phyloP scores from a whole-genome alignment of 2,113 vertebrate species.

The Oostethus manadensis region DNA sequence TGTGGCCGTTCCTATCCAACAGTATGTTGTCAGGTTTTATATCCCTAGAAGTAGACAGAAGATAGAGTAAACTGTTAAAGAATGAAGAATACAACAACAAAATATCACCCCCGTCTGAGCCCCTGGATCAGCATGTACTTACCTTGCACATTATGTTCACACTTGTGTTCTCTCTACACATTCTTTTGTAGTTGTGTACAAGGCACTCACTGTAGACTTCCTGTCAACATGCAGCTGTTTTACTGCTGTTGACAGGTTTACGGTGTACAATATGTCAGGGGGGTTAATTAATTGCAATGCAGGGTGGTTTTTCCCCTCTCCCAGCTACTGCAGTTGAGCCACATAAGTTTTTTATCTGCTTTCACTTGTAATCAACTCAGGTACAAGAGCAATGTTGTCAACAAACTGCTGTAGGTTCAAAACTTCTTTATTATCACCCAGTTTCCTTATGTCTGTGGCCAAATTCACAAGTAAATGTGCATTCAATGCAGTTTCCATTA shows the following conservation, averaged over 20 bases:
- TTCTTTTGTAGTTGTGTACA: conserved; percentile 36
- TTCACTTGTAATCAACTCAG: not conserved
- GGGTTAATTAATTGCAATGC: conserved; percentile 1
- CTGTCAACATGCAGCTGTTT: conserved; percentile 34
- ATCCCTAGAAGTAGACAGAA: conserved; percentile 74
- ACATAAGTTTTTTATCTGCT: not conserved
- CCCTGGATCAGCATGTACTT: conserved; percentile 11
- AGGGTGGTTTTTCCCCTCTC: not conserved
- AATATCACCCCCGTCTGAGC: not conserved
- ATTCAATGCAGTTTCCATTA: no score
- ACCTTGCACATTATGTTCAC: conserved; percentile 10
- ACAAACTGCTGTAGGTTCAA: no score
- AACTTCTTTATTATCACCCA: no score
- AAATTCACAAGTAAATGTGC: no score
- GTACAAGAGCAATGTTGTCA: not conserved
- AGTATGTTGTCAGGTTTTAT: conserved; percentile 98
- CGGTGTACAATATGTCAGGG: conserved; percentile 3
- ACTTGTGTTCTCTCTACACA: not conserved
- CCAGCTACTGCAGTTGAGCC: not conserved
- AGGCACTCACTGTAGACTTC: conserved; percentile 6
- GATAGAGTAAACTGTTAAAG: not conserved
- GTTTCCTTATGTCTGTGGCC: no score
- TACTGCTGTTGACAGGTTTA: conserved; percentile 27
- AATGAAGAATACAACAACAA: conserved; percentile 30
- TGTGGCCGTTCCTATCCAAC: conserved; percentile 98